Evolutionary conservation across 1,140 invertebrate species (phyloP), one percentile per base, ranked within the genome.

Genomic region (Procambarus clarkii): DNA sequence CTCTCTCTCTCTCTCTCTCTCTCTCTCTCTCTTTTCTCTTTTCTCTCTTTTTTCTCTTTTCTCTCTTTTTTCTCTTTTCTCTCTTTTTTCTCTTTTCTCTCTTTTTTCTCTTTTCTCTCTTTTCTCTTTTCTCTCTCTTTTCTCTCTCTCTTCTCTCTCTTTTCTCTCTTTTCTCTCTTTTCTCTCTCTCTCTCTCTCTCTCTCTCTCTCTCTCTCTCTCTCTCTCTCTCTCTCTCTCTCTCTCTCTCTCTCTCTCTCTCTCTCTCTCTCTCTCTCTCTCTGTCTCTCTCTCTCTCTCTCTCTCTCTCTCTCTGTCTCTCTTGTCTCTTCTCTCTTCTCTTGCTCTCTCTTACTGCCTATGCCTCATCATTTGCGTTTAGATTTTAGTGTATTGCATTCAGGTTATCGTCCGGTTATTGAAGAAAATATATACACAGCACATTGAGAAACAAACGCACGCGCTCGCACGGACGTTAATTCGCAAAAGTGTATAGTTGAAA

Each of bases 1-100:
- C n/a, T 74, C 69, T 74, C n/a, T 74, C 69, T 74, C n/a, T 74
- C 69, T 74, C n/a, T 74, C n/a, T 74, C 69, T 34, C n/a, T 74
- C n/a, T 74, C n/a, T 71, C 69, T 71, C 21, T 7, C n/a, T 71
- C 60, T 18, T 9, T 54, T 54, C 50, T 54, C n/a, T n/a, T n/a
- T 54, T 54, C 50, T 54, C 50, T 54, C 50, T 54, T 9, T 64
- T 15, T 64, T n/a, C 60, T 64, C 60, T 64, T 15, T n/a, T n/a
- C n/a, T 64, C 60, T 64, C 60, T 64, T 15, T 64, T 15, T 64
- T 15, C 15, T 3, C 3, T 15, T 64, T 15, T 18, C n/a, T n/a
- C n/a, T n/a, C n/a, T n/a, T n/a, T n/a, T n/a, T n/a, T n/a, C n/a
- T n/a, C n/a, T n/a, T n/a, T n/a, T n/a, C n/a, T n/a, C n/a, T n/a